These are phyloP conservation scores for Meghimatium bilineatum DNA, from an alignment of 2,888 invertebrate genomes.

Conservation along the genomic window DNA sequence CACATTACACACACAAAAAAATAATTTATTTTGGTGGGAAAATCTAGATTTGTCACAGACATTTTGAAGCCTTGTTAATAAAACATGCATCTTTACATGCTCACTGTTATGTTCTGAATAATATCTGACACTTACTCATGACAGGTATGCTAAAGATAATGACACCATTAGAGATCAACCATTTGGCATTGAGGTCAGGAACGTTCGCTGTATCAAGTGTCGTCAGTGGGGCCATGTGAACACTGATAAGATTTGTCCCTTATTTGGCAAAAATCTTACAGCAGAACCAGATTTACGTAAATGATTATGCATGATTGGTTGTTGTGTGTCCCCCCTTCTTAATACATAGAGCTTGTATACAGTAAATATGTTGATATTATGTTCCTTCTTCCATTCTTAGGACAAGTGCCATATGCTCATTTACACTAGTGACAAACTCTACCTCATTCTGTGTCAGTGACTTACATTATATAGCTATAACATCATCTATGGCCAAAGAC, in stretches of 20 bases:
- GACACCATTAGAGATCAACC: slow-evolving; percentile 98
- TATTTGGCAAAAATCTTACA: slow-evolving; percentile 81
- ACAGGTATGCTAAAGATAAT: slow-evolving; percentile 95
- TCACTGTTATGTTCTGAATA: neutral
- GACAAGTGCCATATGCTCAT: too few relatives aligned
- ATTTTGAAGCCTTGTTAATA: neutral
- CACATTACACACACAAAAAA: too few relatives aligned
- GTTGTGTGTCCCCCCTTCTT: neutral
- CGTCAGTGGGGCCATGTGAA: slow-evolving; percentile 99
- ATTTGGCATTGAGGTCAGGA: slow-evolving; percentile 87
- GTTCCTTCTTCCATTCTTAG: too few relatives aligned
- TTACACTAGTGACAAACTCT: too few relatives aligned
- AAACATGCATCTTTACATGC: neutral
- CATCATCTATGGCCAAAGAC: too few relatives aligned
- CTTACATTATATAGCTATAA: too few relatives aligned
- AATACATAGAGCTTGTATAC: too few relatives aligned
- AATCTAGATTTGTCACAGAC: neutral
- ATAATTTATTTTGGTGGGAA: neutral
- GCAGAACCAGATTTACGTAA: slow-evolving; percentile 75
- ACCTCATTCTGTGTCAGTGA: too few relatives aligned
- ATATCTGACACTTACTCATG: slow-evolving; percentile 48
- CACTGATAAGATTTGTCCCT: slow-evolving; percentile 93
- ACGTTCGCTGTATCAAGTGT: slow-evolving; percentile 98
- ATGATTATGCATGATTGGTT: slow-evolving; percentile 40
- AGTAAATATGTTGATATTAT: too few relatives aligned